Evolutionary conservation across 2,113 vertebrate genomes (phyloP), one percentile per base, ranked within the genome.

Genomic region (Nycticorax nycticorax): DNA sequence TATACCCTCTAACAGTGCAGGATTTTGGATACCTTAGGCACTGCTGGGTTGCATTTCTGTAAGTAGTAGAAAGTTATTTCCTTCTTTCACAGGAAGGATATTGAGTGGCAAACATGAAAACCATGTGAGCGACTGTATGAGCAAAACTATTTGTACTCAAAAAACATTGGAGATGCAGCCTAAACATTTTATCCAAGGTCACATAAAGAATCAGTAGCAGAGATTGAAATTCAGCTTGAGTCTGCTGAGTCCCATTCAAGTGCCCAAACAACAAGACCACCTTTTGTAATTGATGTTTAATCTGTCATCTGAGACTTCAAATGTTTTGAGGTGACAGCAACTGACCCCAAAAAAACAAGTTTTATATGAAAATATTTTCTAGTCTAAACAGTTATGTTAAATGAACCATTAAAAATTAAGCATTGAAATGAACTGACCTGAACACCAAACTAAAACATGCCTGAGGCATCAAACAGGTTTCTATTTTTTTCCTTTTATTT

Each of bases 401-500:
- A 97, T 97, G 97, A 97, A 97, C 89, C 94, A 96, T 95, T 98
- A 97, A 98, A 97, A 97, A 97, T 97, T 97, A 98, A 97, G 94
- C 91, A 97, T 76, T 96, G 95, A 98, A 98, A 98, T 97, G 97
- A 98, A 98, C 95, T 98, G 97, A 98, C 97, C 98, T 97, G 97
- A 97, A 96, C 97, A 97, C 84, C 85, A 96, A 96, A 96, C 80
- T 87, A 91, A 98, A 97, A 97, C 72, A 90, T 82, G 97, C 98
- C 98, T 93, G 92, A 97, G 98, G 98, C 98, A 91, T 88, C 93
- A 96, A 92, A 96, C 97, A 97, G 93, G 96, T 98, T 98, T 97
- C 92, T 96, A n/a, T 90, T 95, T 98, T 96, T 96, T 96, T 92
- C 93, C 45, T 91, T 97, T 98, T 98, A 96, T 97, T 98, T 98